Base-by-base conservation (phyloP, 1,140 invertebrate species). In the Microvelia longipes region DNA sequence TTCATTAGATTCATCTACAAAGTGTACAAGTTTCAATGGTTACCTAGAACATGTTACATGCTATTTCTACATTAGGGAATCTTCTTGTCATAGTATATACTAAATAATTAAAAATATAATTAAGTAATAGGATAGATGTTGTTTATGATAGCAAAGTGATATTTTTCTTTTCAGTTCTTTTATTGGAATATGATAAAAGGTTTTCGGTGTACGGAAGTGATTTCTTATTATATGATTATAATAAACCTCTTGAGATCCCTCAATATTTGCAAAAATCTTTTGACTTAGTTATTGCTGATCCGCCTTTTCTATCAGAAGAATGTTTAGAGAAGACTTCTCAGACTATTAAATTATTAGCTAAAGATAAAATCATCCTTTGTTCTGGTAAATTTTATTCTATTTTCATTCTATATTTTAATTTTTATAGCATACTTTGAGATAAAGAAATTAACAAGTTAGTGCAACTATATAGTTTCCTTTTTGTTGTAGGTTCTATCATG, bases 261-360 rank as follows among this genome's bases (percentile, higher is more conserved):
- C 72, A 79, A 70, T 82, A 88, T 0, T 80, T 86, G 29, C 72
- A 80, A 19, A 80, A 82, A 64, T 78, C 79, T 27, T 98, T 90
- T 81, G 91, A 96, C 79, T 75, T 98, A 24, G 88, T 98, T 1
- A 83, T 98, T 68, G 92, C 89, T 0, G 95, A 98, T 83, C 95
- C 96, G 14, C 96, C 96, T 14, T 98, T 96, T 81, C 80, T 98
- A 2, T 91, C 93, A 0, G 88, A 94, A 74, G 94, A 98, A 80
- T 98, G 96, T 81, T 82, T 97, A 24, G 85, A 85, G 1, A 96
- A 96, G 82, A 89, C 87, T 28, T 84, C 91, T 0, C 78, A 85
- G 61, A 94, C 94, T 0, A 85, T 96, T 2, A 88, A 87, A 73
- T 86, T 85, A 74, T 76, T 98, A 63, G 78, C 86, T 0, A 92